These are phyloP conservation scores for Eupithecia dodoneata DNA, from an alignment of 2,888 invertebrate genomes.

Conservation along the genomic window DNA sequence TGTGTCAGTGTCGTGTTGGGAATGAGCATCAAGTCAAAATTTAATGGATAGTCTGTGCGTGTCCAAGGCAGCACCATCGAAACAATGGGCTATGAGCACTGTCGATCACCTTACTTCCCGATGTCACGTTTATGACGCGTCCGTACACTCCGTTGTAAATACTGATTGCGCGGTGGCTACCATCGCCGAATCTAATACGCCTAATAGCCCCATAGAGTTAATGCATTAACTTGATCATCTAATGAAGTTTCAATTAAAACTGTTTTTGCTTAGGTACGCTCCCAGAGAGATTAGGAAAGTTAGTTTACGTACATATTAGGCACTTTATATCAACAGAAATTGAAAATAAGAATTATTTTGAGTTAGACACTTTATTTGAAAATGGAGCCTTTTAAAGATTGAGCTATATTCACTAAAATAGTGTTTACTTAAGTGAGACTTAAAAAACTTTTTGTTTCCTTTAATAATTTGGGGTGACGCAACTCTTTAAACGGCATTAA, in stretches of 20 bases:
- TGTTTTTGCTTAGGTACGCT: conserved; percentile 64
- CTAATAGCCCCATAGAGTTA: conserved; percentile 80
- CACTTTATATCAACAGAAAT: background rate
- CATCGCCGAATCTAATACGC: conserved; percentile 68
- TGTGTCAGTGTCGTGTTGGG: conserved; percentile 59
- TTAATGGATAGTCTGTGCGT: conserved; percentile 70
- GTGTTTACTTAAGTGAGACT: no score
- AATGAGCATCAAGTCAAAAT: conserved; percentile 70
- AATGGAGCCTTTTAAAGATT: background rate
- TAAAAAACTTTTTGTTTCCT: no score
- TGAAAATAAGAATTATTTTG: background rate
- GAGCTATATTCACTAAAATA: background rate
- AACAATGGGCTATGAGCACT: conserved; percentile 77
- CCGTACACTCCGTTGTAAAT: conserved; percentile 71
- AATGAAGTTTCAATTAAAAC: conserved; percentile 62
- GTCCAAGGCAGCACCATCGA: conserved; percentile 70
- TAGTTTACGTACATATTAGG: background rate
- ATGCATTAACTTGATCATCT: conserved; percentile 78
- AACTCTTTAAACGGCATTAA: no score
- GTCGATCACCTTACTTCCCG: conserved; percentile 64
- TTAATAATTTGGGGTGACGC: no score
- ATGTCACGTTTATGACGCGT: conserved; percentile 72
- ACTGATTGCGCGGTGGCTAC: conserved; percentile 73
- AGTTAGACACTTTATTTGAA: background rate
- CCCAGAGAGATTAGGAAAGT: conserved; percentile 50